Percentiles rank a stretch among this genome's conserved stretches.
Evolutionary conservation across 2,797 vertebrate species (phyloP).

Genomic region (Pseudochirops corinnae): DNA sequence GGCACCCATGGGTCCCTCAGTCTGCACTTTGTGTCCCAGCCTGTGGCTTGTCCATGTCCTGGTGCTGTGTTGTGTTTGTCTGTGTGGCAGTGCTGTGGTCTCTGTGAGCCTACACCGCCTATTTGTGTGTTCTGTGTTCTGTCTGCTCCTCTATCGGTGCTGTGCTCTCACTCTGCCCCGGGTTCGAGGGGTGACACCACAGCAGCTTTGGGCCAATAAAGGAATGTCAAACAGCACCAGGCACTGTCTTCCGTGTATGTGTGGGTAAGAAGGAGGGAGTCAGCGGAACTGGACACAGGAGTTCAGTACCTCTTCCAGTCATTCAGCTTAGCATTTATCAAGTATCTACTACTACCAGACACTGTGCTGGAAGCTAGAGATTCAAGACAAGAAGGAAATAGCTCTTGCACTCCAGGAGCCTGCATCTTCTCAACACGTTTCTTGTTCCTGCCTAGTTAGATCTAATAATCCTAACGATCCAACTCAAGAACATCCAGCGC

Average conservation of each 20-base stretch:
- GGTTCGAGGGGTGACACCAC: conserved; percentile 49
- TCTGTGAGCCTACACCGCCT: conserved; percentile 61
- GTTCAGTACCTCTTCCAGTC: background rate
- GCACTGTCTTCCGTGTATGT: background rate
- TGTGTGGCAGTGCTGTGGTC: conserved; percentile 70
- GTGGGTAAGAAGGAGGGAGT: background rate
- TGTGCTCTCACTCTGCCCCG: conserved; percentile 65
- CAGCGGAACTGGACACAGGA: background rate
- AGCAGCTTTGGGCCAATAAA: conserved; percentile 74
- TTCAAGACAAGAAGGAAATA: background rate
- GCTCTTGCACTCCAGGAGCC: background rate
- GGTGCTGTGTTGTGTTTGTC: conserved; percentile 75
- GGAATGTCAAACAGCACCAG: conserved; percentile 47
- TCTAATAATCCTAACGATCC: background rate
- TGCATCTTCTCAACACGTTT: background rate
- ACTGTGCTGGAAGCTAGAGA: background rate
- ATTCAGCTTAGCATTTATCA: background rate
- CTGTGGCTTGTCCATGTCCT: conserved; percentile 35
- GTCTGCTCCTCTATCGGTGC: conserved; percentile 73
- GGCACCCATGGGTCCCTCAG: conserved; percentile 78
- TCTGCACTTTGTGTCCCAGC: conserved; percentile 67
- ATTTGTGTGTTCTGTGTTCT: conserved; percentile 39
- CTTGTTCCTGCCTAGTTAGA: background rate
- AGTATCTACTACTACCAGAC: background rate
- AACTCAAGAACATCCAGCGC: background rate